Evolutionary conservation across 2,888 invertebrate genomes (phyloP).

Genomic region (Eristalinus sepulchralis): DNA sequence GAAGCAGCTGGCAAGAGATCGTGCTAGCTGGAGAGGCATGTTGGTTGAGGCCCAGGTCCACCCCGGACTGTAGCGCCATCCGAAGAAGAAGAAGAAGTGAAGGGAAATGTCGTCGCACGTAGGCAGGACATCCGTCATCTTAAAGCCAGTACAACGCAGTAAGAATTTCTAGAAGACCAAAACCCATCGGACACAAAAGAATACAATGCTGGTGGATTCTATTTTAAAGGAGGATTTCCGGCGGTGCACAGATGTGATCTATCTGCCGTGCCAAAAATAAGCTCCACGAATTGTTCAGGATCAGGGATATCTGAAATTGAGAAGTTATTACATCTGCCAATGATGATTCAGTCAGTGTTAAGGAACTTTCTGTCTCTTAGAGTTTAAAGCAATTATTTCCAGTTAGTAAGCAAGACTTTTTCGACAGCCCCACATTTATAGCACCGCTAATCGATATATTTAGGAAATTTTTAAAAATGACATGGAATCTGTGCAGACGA

Average conservation of each 20-base stretch:
- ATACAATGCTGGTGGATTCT: not conserved
- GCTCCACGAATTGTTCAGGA: not conserved
- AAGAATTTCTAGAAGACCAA: slow-evolving; percentile 50
- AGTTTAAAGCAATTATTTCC: not conserved
- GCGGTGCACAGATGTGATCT: not conserved
- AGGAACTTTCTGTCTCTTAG: not conserved
- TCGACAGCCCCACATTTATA: not conserved
- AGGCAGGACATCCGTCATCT: slow-evolving; percentile 79
- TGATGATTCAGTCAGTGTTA: not conserved
- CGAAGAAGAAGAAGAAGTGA: no score
- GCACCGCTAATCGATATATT: not conserved
- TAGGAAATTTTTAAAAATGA: no score
- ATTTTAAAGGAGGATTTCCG: not conserved
- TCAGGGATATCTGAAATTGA: not conserved
- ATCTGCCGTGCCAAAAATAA: not conserved
- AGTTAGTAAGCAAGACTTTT: not conserved
- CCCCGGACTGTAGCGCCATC: no score
- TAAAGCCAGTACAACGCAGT: slow-evolving; percentile 53
- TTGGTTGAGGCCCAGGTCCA: no score
- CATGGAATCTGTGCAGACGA: no score
- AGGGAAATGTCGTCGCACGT: slow-evolving; percentile 69
- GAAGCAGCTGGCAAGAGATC: no score
- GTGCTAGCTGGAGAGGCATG: no score
- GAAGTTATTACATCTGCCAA: not conserved
- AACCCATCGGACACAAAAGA: not conserved